phyloP scores from a whole-genome alignment of 1,140 invertebrate species.

The Drosophila kepulauana region DNA sequence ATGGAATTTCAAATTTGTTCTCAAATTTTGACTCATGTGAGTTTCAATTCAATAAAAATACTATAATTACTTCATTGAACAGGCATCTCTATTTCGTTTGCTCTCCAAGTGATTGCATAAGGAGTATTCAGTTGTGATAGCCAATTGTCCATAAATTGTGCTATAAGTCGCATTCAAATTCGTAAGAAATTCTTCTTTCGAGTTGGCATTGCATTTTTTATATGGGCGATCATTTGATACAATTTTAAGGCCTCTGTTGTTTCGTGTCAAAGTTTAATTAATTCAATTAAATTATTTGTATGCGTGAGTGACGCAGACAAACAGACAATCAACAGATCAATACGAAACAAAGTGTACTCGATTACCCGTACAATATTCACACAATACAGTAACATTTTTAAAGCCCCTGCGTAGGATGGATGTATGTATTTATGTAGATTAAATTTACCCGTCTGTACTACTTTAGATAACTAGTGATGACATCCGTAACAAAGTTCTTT shows the following conservation, averaged over 20 bases:
- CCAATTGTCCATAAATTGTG: not conserved
- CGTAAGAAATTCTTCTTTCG: conserved; percentile 11
- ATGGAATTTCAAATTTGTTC: no score
- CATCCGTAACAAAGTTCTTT: no score
- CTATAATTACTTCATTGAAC: not conserved
- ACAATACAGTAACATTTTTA: no score
- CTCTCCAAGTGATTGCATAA: not conserved
- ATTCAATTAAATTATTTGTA: conserved; percentile 80
- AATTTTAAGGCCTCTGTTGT: conserved; percentile 37
- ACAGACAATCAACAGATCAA: conserved; percentile 17
- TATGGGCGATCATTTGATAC: conserved; percentile 57
- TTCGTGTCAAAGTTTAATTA: conserved; percentile 81
- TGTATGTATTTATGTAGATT: no score
- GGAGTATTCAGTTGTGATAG: not conserved
- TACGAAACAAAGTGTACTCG: not conserved
- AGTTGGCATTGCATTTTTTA: conserved; percentile 31
- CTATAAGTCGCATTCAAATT: conserved; percentile 13
- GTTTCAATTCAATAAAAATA: no score
- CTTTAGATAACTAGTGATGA: no score
- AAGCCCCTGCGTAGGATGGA: no score
- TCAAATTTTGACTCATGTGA: no score
- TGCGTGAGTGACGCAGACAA: conserved; percentile 39
- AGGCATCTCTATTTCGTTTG: not conserved
- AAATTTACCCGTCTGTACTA: no score
- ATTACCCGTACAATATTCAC: not conserved